Evolutionary conservation across 2,797 vertebrate genomes (phyloP).

Genomic region (Semotilus atromaculatus): DNA sequence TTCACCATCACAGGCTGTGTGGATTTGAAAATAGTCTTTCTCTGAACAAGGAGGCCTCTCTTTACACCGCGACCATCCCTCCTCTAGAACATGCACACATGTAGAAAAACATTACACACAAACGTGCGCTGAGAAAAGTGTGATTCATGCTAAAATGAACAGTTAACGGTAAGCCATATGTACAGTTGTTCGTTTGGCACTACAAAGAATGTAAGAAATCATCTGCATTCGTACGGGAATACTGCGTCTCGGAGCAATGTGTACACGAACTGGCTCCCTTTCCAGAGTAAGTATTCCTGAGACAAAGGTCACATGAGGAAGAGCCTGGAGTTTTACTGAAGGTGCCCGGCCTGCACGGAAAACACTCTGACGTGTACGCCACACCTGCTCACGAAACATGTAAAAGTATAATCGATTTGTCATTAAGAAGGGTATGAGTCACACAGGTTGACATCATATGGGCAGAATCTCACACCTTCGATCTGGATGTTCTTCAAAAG

Average conservation of each 20-base stretch:
- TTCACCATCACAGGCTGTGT: conserved; percentile 88
- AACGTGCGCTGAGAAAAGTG: background rate
- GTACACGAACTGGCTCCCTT: conserved; percentile 92
- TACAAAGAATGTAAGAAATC: background rate
- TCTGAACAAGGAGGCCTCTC: conserved; percentile 86
- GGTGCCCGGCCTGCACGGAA: conserved; percentile 91
- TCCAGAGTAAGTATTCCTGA: conserved; percentile 88
- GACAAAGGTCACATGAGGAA: conserved; percentile 86
- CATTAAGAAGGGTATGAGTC: background rate
- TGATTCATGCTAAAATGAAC: background rate
- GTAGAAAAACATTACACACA: conserved; percentile 1
- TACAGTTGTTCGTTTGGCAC: background rate
- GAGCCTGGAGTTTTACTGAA: conserved; percentile 90
- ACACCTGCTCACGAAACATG: conserved; percentile 80
- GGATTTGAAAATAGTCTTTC: conserved; percentile 96
- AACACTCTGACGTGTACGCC: conserved; percentile 96
- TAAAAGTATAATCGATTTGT: background rate
- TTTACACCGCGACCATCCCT: conserved; percentile 86
- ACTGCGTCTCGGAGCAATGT: conserved; percentile 84
- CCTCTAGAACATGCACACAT: conserved; percentile 76
- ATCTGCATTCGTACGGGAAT: conserved; percentile 80
- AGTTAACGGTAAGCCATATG: background rate
- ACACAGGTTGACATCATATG: background rate
- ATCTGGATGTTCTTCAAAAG: conserved; percentile 95
- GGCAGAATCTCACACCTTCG: conserved; percentile 80